Base-by-base conservation (phyloP, 2,888 invertebrate species). In the Uloborus plumipes region DNA sequence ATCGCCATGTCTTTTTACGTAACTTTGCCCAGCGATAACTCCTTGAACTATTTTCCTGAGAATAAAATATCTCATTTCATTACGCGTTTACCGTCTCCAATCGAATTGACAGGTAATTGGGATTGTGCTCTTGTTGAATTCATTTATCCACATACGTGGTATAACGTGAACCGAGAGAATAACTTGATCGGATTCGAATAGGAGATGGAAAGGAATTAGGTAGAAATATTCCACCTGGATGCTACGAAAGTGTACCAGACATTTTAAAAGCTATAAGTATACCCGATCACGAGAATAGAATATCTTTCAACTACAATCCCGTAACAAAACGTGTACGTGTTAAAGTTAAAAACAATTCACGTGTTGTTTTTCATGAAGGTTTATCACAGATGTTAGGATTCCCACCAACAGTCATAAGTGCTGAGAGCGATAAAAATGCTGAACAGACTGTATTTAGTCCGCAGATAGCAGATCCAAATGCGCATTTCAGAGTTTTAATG, bases 51-150 rank as follows among this genome's bases (percentile, higher is more conserved):
- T 65, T 71, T 71, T 22, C 51, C 72, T 6, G 67, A 79, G 47
- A 72, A 79, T 31, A 69, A 75, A 75, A 75, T 55, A 39, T 72
- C 59, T 0, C 58, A 59, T 39, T 79, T 72, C 58, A 47, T 58
- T 11, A 66, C 66, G 2, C 18, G 53, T 14, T 59, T 79, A 66
- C 66, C 72, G 1, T 53, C 4, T 1, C 39, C 58, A 0, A 61
- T 71, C 47, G 50, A 66, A 22, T 16, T 78, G 1, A 64, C 64
- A 22, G 66, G 64, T 4, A 55, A 55, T 4, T 71, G 58, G 55
- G 71, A 77, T 22, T 64, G 70, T 50, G 70, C 53, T 2, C 53
- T 77, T 31, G 70, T 55, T 9, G 77, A 77, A 31, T 20, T 64
- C 1, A 26, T 70, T 15, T 77, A 77, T 47, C 71, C 70, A 2